Evolutionary conservation across 2,888 invertebrate genomes (phyloP).

Genomic region (Sarcophaga carnaria): DNA sequence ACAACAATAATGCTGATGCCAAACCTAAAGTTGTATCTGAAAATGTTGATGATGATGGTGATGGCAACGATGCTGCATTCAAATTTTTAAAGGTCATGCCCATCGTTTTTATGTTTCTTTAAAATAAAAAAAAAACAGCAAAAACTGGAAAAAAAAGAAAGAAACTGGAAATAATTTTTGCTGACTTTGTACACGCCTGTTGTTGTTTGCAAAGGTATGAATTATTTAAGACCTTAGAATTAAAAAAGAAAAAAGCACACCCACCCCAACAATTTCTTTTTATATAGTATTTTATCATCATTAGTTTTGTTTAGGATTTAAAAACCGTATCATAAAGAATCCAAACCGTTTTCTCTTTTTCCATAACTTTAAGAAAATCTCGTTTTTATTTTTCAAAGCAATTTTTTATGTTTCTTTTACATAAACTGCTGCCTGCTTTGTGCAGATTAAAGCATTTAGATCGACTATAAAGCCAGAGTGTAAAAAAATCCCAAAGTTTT

Average conservation of each 20-base stretch:
- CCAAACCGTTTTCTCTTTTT: not conserved
- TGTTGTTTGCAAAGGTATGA: slow-evolving; percentile 31
- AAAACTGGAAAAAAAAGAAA: too few relatives aligned
- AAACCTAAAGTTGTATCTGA: not conserved
- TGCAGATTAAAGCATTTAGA: not conserved
- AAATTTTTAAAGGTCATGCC: slow-evolving; percentile 22
- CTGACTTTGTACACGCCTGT: not conserved
- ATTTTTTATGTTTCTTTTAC: not conserved
- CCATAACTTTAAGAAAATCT: not conserved
- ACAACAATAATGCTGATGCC: not conserved
- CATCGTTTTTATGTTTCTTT: too few relatives aligned
- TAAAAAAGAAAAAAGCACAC: not conserved
- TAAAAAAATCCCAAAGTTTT: not conserved
- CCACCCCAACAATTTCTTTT: not conserved
- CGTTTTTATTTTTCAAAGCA: not conserved
- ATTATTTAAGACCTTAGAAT: slow-evolving; percentile 12
- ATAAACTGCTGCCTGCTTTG: not conserved
- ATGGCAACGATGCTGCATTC: slow-evolving; percentile 14
- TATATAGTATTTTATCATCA: slow-evolving; percentile 23
- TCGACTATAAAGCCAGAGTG: not conserved
- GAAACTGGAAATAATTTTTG: not conserved
- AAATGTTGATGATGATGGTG: not conserved
- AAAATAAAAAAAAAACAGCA: too few relatives aligned
- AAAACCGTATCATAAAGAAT: not conserved
- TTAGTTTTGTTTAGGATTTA: slow-evolving; percentile 22